Percentiles rank a stretch among this genome's conserved stretches.
Conservation (phyloP, 2,797 vertebrate genomes). For the Spinibarbus caldwelli region DNA sequence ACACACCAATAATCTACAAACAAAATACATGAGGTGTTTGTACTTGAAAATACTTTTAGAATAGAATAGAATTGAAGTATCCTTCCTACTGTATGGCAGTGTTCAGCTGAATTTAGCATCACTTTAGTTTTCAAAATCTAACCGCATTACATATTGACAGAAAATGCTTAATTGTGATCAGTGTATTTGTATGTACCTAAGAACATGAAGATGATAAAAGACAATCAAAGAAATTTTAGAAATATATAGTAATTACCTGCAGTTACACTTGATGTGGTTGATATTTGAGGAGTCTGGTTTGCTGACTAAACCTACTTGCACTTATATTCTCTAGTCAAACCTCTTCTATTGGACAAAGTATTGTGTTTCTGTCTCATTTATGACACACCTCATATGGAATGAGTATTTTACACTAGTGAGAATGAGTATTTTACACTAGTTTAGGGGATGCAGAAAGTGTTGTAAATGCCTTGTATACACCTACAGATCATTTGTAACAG, state of each 20-base stretch:
- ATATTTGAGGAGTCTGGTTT: neutral
- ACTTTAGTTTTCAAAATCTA: neutral
- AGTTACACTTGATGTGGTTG: neutral
- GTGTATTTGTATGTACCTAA: neutral
- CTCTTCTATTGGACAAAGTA: neutral
- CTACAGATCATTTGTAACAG: too few species aligned
- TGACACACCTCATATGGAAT: neutral
- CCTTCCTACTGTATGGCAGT: neutral
- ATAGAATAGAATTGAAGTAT: too few species aligned
- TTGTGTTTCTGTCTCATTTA: neutral
- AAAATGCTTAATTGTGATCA: neutral
- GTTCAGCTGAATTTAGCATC: neutral
- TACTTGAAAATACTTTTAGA: too few species aligned
- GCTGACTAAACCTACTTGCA: neutral
- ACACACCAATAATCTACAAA: neutral
- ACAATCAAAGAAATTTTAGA: neutral
- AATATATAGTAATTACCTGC: neutral
- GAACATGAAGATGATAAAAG: neutral
- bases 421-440: too few species aligned
- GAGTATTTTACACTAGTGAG: too few species aligned
- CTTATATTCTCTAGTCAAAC: neutral
- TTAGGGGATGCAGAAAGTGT: too few species aligned
- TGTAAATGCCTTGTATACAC: too few species aligned
- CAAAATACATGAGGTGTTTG: neutral
- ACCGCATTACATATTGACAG: too few species aligned